These are phyloP conservation scores for Paratrypauchen microcephalus DNA, from an alignment of 2,797 vertebrate species.

Conservation along the genomic window DNA sequence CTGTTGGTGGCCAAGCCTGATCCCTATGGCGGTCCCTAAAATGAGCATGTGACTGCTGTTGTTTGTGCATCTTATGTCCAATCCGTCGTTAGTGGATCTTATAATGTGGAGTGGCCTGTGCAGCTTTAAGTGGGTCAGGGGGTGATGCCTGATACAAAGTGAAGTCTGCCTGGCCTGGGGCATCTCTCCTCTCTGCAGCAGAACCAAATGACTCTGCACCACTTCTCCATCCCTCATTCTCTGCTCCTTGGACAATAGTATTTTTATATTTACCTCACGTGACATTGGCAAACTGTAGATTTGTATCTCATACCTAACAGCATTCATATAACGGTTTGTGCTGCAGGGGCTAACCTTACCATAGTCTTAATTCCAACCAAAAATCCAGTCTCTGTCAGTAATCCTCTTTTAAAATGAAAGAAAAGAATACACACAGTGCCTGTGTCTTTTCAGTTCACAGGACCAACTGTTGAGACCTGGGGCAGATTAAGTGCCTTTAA, in stretches of 20 bases:
- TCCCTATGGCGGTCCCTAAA: conserved; percentile 31
- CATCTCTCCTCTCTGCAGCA: conserved; percentile 30
- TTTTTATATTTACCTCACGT: conserved; percentile 17
- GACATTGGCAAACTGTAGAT: conserved; percentile 19
- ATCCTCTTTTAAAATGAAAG: conserved; percentile 64
- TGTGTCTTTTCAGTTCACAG: not conserved
- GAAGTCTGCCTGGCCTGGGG: conserved; percentile 48
- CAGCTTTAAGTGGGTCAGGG: conserved; percentile 56
- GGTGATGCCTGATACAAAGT: conserved; percentile 50
- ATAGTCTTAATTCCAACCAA: conserved; percentile 39
- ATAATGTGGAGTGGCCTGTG: conserved; percentile 32
- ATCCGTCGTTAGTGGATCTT: conserved; percentile 44
- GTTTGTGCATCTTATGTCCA: conserved; percentile 46
- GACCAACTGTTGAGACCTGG: too few species aligned
- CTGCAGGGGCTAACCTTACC: conserved; percentile 3
- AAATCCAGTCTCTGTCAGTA: conserved; percentile 50
- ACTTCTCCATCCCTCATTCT: not conserved
- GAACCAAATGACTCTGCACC: conserved; percentile 16
- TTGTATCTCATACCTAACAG: conserved; percentile 26
- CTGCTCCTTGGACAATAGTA: conserved; percentile 23
- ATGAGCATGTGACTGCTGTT: conserved; percentile 34
- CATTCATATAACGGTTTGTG: conserved; percentile 16
- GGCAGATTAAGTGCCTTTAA: not conserved
- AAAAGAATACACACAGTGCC: conserved; percentile 55
- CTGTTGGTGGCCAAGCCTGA: conserved; percentile 61